Conservation (phyloP, 2,797 vertebrate genomes). For the Tokudaia muenninki region DNA sequence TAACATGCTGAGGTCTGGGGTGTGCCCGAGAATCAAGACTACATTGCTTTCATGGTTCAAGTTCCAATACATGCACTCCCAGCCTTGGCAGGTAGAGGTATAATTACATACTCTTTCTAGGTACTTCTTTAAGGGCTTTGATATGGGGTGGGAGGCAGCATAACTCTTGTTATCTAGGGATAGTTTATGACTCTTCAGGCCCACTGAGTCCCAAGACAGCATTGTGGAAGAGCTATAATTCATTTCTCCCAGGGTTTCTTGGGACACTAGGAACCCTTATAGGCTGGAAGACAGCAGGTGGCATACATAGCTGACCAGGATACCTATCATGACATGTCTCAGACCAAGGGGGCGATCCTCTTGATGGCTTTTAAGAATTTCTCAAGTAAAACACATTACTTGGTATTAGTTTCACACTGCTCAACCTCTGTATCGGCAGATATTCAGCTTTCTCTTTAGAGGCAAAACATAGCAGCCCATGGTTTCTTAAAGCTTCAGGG, state of each 20-base stretch:
- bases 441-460: slow-evolving; percentile 44
- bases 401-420: background rate
- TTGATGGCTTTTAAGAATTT: slow-evolving; percentile 43
- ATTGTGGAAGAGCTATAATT: background rate
- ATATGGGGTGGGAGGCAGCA: background rate
- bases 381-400: slow-evolving; percentile 56
- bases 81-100: background rate
- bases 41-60: background rate
- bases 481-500: background rate
- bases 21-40: background rate
- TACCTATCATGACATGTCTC: background rate
- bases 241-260: background rate
- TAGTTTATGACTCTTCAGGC: background rate
- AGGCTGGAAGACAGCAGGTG: background rate
- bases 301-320: background rate
- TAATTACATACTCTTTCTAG: background rate
- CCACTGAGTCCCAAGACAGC: background rate
- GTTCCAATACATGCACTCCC: background rate
- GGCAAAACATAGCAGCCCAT: background rate
- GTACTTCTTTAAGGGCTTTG: slow-evolving; percentile 27
- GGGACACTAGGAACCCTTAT: background rate
- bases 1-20: background rate
- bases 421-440: background rate
- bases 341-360: slow-evolving; percentile 31
- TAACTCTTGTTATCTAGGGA: background rate